phyloP scores from a whole-genome alignment of 37 sponge, comb jelly and placozoan genomes.

The Agelas oroides region DNA sequence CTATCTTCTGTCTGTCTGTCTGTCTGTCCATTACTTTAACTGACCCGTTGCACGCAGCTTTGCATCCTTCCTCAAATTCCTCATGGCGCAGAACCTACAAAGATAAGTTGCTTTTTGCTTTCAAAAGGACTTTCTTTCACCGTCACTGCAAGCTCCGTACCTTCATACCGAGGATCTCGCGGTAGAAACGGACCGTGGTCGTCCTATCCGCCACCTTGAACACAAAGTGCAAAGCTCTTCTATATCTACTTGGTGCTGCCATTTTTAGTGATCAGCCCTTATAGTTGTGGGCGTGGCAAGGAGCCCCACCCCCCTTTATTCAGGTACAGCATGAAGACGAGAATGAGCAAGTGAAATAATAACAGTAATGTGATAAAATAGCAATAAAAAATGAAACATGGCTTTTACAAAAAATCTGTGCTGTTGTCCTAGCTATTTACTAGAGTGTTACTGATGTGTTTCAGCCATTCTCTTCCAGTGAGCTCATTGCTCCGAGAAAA shows the following conservation, averaged over 20 bases:
- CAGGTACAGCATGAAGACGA: too few relatives aligned
- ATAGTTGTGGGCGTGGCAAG: too few relatives aligned
- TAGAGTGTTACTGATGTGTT: too few relatives aligned
- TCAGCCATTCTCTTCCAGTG: conserved; percentile 1
- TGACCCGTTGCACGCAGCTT: conserved; percentile 77
- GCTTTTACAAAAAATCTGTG: too few relatives aligned
- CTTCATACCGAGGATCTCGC: conserved; percentile 74
- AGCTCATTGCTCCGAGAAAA: neutral
- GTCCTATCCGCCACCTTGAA: conserved; percentile 81
- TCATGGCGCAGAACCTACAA: conserved; percentile 77
- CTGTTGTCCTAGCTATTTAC: too few relatives aligned
- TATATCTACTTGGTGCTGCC: conserved; percentile 29
- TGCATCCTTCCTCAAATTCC: conserved; percentile 86
- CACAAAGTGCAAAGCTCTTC: conserved; percentile 80
- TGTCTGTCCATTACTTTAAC: neutral
- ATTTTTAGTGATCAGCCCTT: neutral
- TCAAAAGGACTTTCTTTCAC: too few relatives aligned
- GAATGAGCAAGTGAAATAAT: too few relatives aligned
- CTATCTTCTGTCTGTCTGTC: too few relatives aligned
- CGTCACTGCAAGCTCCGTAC: conserved; percentile 6
- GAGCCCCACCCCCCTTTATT: too few relatives aligned
- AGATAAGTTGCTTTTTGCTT: too few relatives aligned
- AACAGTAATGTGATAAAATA: too few relatives aligned
- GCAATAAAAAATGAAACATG: too few relatives aligned
- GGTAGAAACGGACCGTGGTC: conserved; percentile 61